phyloP scores from a whole-genome alignment of 2,888 invertebrate genomes.

The Reticulitermes lucifugus region DNA sequence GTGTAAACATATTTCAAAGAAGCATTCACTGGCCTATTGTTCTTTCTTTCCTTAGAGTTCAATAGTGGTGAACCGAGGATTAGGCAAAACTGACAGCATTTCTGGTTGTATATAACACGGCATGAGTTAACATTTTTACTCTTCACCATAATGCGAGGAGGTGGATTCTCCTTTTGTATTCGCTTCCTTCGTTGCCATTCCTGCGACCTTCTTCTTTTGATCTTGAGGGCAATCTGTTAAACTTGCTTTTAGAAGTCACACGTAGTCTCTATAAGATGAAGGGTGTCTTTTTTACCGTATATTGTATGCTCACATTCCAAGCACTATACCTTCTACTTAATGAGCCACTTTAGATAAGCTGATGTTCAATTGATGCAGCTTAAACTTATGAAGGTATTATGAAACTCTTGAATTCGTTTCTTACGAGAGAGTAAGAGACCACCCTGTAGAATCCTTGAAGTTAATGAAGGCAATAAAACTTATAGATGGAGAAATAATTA shows the following conservation, averaged over 20 bases:
- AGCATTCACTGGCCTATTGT: constrained; percentile 47
- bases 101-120: constrained; percentile 44
- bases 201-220: neutral
- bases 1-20: constrained; percentile 44
- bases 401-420: neutral
- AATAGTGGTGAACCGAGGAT: neutral
- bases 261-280: neutral
- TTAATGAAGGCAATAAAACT: constrained; percentile 11
- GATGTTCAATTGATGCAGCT: constrained; percentile 4
- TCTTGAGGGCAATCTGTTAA: constrained; percentile 21
- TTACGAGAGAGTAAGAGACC: neutral
- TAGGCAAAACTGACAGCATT: constrained; percentile 16
- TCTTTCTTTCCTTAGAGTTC: constrained; percentile 20
- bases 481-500: constrained; percentile 31
- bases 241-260: neutral
- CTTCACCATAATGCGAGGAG: neutral
- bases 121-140: constrained; percentile 48
- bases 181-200: neutral
- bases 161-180: neutral
- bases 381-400: neutral
- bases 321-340: constrained; percentile 5
- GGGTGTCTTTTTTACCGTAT: neutral
- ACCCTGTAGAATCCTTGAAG: constrained; percentile 3
- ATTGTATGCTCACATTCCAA: constrained; percentile 8
- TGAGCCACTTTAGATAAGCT: constrained; percentile 21